Evolutionary conservation across 2,797 vertebrate species (phyloP).

Genomic region (Fringilla coelebs): DNA sequence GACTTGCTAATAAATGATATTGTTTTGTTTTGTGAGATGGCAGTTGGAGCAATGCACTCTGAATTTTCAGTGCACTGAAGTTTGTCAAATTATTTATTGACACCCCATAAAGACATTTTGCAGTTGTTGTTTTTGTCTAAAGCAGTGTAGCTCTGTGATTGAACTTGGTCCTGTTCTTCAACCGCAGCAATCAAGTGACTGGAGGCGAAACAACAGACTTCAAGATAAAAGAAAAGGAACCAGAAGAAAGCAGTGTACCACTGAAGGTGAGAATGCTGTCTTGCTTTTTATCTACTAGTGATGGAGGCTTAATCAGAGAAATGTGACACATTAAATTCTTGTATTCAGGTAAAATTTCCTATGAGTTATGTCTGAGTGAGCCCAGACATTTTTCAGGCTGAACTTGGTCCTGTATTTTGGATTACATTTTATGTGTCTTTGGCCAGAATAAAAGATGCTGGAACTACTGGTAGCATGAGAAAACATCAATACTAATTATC

Average conservation of each 20-base stretch:
- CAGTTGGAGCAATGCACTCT: background rate
- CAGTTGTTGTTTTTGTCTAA: background rate
- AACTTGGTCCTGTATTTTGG: background rate
- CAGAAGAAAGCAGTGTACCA: background rate
- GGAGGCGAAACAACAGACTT: background rate
- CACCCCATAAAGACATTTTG: background rate
- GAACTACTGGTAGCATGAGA: background rate
- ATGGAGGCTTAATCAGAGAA: background rate
- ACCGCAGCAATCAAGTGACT: constrained; percentile 10
- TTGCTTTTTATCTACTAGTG: background rate
- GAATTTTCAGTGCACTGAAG: background rate
- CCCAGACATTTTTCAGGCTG: rapidly evolving
- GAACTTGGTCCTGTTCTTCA: background rate
- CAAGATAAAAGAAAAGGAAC: background rate
- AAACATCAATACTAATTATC: background rate
- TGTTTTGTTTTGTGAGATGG: background rate
- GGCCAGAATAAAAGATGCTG: background rate
- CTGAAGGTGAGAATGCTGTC: constrained; percentile 46
- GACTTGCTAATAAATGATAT: rapidly evolving
- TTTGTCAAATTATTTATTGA: background rate
- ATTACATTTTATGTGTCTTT: background rate
- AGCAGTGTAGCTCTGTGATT: background rate
- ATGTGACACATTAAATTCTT: background rate
- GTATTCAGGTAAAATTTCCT: background rate
- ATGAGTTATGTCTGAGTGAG: background rate